Evolutionary conservation across 1,140 invertebrate species (phyloP).

Genomic region (Pseudoatta argentina): DNA sequence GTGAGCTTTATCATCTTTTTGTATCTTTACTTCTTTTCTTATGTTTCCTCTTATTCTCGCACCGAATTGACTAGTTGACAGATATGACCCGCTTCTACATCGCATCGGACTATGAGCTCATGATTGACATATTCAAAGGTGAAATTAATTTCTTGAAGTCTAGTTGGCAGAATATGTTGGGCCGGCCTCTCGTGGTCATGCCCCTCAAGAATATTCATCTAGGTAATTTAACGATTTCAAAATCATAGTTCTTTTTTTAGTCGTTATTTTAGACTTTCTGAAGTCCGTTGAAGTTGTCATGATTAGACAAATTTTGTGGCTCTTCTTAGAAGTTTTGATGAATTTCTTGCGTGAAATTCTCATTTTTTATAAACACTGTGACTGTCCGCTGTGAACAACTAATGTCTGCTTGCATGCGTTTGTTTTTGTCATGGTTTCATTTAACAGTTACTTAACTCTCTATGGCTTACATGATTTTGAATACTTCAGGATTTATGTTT

Average conservation of each 20-base stretch:
- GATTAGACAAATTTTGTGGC: constrained; percentile 55
- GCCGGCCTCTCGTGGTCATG: constrained; percentile 95
- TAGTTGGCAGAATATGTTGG: constrained; percentile 97
- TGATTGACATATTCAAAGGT: constrained; percentile 98
- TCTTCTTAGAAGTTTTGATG: constrained; percentile 15
- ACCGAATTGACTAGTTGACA: constrained; percentile 92
- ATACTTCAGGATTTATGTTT: background rate
- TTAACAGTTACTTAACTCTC: constrained; percentile 56
- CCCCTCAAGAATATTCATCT: constrained; percentile 95
- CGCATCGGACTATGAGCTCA: constrained; percentile 97
- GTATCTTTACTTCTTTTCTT: constrained; percentile 69
- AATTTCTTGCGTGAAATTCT: constrained; percentile 35
- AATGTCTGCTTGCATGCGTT: constrained; percentile 75
- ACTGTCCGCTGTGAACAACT: constrained; percentile 54
- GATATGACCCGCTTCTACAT: constrained; percentile 98
- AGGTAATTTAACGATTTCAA: constrained; percentile 88
- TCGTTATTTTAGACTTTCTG: constrained; percentile 52
- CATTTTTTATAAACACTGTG: constrained; percentile 36
- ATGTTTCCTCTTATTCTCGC: constrained; percentile 74
- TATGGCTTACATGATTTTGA: constrained; percentile 39
- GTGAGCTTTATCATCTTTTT: constrained; percentile 35
- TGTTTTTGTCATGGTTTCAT: constrained; percentile 63
- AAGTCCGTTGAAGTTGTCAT: constrained; percentile 17
- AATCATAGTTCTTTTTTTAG: constrained; percentile 66
- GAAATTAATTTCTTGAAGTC: constrained; percentile 98